These are phyloP conservation scores for Knipowitschia caucasica DNA, from an alignment of 2,797 vertebrate species.

Conservation along the genomic window DNA sequence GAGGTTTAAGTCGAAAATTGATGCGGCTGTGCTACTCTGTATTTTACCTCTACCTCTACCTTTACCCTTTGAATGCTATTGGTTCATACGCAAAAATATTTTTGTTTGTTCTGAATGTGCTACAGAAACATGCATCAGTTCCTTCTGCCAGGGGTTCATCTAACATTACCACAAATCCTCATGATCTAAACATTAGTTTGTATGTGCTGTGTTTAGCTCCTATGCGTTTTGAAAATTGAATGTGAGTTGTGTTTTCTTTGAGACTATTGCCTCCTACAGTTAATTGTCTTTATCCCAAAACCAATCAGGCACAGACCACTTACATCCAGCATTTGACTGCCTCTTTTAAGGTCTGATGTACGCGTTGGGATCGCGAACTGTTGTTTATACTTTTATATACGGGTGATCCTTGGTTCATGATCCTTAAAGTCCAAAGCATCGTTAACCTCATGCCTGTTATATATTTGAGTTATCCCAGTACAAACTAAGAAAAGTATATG, in stretches of 20 bases:
- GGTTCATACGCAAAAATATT: not conserved
- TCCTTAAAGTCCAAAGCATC: too few species aligned
- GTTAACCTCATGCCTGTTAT: too few species aligned
- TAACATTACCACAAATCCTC: not conserved
- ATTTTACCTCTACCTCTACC: constrained; percentile 13
- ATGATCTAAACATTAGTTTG: not conserved
- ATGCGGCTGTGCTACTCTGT: not conserved
- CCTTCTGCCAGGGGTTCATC: not conserved
- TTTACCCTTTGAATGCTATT: not conserved
- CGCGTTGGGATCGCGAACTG: too few species aligned
- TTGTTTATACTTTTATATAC: too few species aligned
- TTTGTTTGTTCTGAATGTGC: not conserved
- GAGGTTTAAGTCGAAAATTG: constrained; percentile 13
- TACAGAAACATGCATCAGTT: not conserved
- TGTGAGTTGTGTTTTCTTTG: not conserved
- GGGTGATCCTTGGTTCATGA: too few species aligned
- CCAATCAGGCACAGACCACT: not conserved
- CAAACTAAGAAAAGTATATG: too few species aligned
- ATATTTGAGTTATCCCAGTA: too few species aligned
- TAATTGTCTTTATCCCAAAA: not conserved
- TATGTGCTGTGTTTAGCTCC: not conserved
- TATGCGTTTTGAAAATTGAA: not conserved
- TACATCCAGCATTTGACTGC: not conserved
- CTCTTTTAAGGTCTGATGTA: too few species aligned
- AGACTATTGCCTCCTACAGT: not conserved